Base-by-base conservation (phyloP, 1,140 invertebrate species). In the Battus philenor region DNA sequence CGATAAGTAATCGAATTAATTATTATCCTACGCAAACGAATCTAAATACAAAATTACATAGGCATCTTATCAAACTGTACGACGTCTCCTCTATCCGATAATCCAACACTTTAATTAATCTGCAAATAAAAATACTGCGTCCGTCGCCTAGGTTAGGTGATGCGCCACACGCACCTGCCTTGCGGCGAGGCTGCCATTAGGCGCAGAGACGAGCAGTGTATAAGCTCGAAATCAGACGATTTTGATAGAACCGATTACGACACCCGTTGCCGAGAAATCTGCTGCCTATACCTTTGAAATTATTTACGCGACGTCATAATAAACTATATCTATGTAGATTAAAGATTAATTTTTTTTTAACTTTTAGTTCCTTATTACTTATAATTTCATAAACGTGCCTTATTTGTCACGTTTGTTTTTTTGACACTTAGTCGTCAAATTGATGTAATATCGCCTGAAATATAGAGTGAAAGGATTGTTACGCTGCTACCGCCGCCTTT, bases 101-200 rank as follows among this genome's bases (percentile, higher is more conserved):
- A 51, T 51, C 49, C 49, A 51, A 51, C 49, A 51, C 49, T 51
- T 51, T 51, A 46, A 51, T 51, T 46, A 45, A 34, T 32, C 29
- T 27, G 9, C 20, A 18, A 41, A 46, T 51, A 51, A 51, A 51
- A 50, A 50, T 15, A 46, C 36, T 6, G 29, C 36, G 18, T 24
- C 24, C n/a, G 22, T 9, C 16, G 7, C 24, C 22, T 41, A 41
- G 38, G 38, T 41, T 43, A 47, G 50, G 30, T 30, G 36, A 47
- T 47, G 36, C 26, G 34, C 38, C 45, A 47, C 44, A 50, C 45
- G 55, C 62, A 66, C 62, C 62, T 66, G 62, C 41, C 50, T 26
- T 33, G 15, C 18, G 49, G 57, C 57, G 34, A 43, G 32, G 41
- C 48, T 38, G 34, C 38, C 47, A 63, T 66, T 59, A 62, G 44